Evolutionary conservation across 1,140 invertebrate genomes (phyloP).

Genomic region (Cherax quadricarinatus): DNA sequence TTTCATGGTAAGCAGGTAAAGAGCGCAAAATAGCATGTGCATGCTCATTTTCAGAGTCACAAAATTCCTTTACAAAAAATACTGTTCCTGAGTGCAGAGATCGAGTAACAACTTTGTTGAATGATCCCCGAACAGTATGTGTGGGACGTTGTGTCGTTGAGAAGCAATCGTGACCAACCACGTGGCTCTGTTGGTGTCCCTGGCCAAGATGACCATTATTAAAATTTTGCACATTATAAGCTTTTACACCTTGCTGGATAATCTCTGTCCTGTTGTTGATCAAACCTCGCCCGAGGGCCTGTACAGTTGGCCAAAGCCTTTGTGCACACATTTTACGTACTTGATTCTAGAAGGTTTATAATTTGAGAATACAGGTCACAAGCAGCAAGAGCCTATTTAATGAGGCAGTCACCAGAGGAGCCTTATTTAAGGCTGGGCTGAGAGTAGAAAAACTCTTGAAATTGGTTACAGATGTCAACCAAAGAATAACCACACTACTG

Average conservation of each 20-base stretch:
- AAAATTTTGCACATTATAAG: slow-evolving; percentile 66
- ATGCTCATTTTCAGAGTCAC: slow-evolving; percentile 74
- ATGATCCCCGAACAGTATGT: slow-evolving; percentile 42
- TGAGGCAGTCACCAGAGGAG: no score
- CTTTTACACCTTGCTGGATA: slow-evolving; percentile 62
- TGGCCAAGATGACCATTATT: slow-evolving; percentile 29
- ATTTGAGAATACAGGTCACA: no score
- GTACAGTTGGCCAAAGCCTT: slow-evolving; percentile 63
- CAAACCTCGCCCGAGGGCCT: slow-evolving; percentile 60
- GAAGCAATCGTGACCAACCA: slow-evolving; percentile 30
- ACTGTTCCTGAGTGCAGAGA: slow-evolving; percentile 64
- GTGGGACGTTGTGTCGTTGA: slow-evolving; percentile 34
- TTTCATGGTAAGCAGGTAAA: slow-evolving; percentile 70
- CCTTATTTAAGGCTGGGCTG: no score
- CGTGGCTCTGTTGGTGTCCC: slow-evolving; percentile 27
- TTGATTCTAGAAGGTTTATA: not conserved
- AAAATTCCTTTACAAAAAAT: slow-evolving; percentile 59
- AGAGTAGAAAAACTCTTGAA: no score
- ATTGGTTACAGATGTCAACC: no score
- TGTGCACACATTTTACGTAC: slow-evolving; percentile 52
- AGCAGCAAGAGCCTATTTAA: no score
- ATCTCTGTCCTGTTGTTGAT: slow-evolving; percentile 46
- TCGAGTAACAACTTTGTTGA: slow-evolving; percentile 59
- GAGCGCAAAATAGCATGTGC: slow-evolving; percentile 70
- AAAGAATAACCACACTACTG: not conserved